Evolutionary conservation across 1,140 invertebrate species (phyloP), one percentile per base, ranked within the genome.

Genomic region (Littorina saxatilis): DNA sequence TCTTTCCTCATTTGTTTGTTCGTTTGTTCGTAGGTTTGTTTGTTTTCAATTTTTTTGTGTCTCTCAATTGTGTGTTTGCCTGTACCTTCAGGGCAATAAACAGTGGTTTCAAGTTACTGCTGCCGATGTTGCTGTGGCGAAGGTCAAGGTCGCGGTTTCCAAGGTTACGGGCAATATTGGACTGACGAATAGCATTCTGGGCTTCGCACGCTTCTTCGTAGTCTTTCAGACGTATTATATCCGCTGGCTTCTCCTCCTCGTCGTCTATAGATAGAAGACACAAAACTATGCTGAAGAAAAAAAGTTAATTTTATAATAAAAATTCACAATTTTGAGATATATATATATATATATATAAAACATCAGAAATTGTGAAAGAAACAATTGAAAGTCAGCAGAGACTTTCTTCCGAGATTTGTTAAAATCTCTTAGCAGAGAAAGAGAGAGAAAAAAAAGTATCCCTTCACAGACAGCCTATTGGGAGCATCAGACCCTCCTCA

Each of bases 81-180:
- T 23, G 9, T 4, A 73, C 70, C 70, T 73, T 73, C 17, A 73
- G 70, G 23, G 70, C 70, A 27, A 17, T n/a, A 27, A 73, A 73
- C 15, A 73, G 39, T 0, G 70, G 70, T 37, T 47, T 13, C 39
- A 73, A 13, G 17, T 73, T 32, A 3, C 39, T 32, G 39, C 13
- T 73, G 35, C 70, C 70, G 13, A 73, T 7, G 40, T 73, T 73
- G 9, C 70, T 7, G 15, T 73, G 70, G 17, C 70, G 17, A 0
- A 73, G 70, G 70, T 73, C 70, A 47, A 73, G 35, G 70, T 43
- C 70, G 2, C 70, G 70, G 39, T 73, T 43, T 1, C 39, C 70
- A 40, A 73, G 70, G n/a, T 43, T 43, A 40, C 70, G 70, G 7
- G 43, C 20, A 29, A 73, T 43, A 20, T 9, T 39, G 29, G 70